These are phyloP conservation scores for Camponotus fellah DNA, from an alignment of 2,888 invertebrate genomes.

Conservation along the genomic window DNA sequence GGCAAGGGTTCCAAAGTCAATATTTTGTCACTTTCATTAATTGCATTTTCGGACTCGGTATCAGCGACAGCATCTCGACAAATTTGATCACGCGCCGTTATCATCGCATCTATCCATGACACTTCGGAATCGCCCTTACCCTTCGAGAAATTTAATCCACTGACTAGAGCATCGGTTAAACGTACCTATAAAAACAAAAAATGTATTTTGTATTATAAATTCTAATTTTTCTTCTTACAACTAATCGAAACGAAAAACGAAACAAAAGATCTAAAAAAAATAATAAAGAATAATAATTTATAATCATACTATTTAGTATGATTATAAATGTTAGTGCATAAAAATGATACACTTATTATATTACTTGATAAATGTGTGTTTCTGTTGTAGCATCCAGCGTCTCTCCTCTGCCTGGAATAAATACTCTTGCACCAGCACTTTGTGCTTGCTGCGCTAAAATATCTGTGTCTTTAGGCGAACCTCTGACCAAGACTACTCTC, in stretches of 20 bases:
- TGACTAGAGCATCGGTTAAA: conserved; percentile 96
- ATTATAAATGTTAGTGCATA: neutral
- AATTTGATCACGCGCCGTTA: conserved; percentile 87
- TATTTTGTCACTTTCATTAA: conserved; percentile 87
- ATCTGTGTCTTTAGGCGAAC: conserved; percentile 90
- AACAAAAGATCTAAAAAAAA: neutral
- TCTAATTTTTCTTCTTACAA: neutral
- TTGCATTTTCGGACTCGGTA: conserved; percentile 85
- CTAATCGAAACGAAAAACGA: neutral
- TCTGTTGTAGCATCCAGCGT: conserved; percentile 98
- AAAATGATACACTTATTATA: neutral
- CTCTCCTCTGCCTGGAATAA: conserved; percentile 94
- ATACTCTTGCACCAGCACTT: conserved; percentile 91
- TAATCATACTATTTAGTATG: neutral
- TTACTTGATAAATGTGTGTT: conserved; percentile 98
- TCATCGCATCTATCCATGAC: conserved; percentile 97
- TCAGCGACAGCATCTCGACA: conserved; percentile 89
- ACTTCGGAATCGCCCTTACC: conserved; percentile 96
- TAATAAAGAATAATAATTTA: neutral
- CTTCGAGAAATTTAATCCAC: conserved; percentile 94
- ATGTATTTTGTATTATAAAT: neutral
- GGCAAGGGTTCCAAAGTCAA: conserved; percentile 90
- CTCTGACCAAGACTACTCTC: conserved; percentile 91
- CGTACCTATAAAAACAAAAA: conserved; percentile 89
- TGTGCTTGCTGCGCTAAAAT: conserved; percentile 90